Evolutionary conservation across 2,888 invertebrate genomes (phyloP), one percentile per base, ranked within the genome.

Genomic region (Tubulanus polymorphus): DNA sequence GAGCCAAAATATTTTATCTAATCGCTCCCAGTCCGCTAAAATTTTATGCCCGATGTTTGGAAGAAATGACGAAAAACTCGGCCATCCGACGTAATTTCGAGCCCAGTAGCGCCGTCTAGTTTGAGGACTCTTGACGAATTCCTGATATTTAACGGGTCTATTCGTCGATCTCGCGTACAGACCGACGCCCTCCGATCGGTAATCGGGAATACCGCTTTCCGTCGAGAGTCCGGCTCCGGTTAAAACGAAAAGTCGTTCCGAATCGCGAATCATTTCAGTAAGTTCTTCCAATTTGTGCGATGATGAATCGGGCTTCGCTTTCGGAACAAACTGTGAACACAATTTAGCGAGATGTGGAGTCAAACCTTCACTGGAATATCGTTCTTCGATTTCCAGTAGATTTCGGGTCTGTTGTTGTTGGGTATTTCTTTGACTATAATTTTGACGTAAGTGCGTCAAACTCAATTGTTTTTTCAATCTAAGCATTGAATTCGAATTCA

Each of bases 151-250:
- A 28, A 95, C 85, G 0, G 96, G 96, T 69, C 89, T 87, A 67
- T 87, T 87, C 66, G 88, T 87, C 23, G 87, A 88, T 10, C 89
- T 85, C 0, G 93, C 92, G 77, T 93, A 96, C 8, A 95, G 81
- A 0, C 95, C 95, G 15, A 95, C 94, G 59, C 86, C 89, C 80
- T 89, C 89, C 0, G 94, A 94, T 65, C 95, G 85, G 74, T 95
- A 95, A 79, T 95, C 95, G 6, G 78, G 78, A 37, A 79, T 78
- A 12, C 78, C 79, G 68, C 76, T 76, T 84, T 97, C 96, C 1
- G 96, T 97, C 0, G 96, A 96, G 68, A 96, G 87, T 29, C 96
- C 97, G 63, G 96, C 96, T 15, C 97, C 97, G 51, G 93, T 93
- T 46, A 95, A 73, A 20, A 91, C 82, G 20, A 92, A 81, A n/a